phyloP scores from a whole-genome alignment of 1,140 invertebrate species.

The Bombus confusus region DNA sequence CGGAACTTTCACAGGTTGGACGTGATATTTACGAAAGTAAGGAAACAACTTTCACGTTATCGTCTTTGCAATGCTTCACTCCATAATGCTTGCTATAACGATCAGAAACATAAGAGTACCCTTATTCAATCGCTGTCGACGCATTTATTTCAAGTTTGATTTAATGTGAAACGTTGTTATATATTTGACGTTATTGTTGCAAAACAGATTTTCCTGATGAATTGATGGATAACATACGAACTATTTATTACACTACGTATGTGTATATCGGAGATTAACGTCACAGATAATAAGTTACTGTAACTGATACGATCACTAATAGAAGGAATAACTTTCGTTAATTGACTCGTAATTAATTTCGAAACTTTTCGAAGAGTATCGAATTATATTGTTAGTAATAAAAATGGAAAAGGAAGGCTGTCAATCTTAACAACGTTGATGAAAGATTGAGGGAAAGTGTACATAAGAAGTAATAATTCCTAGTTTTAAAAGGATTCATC shows the following conservation, averaged over 20 bases:
- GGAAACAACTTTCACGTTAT: background rate
- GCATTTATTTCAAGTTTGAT: too few species aligned
- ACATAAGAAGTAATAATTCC: background rate
- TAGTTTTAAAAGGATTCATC: background rate
- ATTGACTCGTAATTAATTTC: background rate
- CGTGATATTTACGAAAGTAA: background rate
- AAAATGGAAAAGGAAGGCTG: background rate
- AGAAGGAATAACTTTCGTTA: background rate
- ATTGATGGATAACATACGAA: too few species aligned
- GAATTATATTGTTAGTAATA: background rate
- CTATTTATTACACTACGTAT: too few species aligned
- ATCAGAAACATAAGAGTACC: too few species aligned
- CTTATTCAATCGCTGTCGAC: too few species aligned
- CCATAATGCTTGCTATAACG: background rate
- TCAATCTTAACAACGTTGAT: too few species aligned
- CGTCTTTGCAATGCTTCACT: background rate
- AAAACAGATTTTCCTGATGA: too few species aligned
- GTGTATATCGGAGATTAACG: background rate
- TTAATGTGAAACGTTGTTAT: too few species aligned
- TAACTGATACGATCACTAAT: background rate
- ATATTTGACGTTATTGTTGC: too few species aligned
- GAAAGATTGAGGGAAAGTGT: background rate
- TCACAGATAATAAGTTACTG: background rate
- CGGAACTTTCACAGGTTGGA: background rate
- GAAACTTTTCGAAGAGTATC: background rate